Conservation (phyloP, 2,888 invertebrate species). For the Sphaeridia pumilis region DNA sequence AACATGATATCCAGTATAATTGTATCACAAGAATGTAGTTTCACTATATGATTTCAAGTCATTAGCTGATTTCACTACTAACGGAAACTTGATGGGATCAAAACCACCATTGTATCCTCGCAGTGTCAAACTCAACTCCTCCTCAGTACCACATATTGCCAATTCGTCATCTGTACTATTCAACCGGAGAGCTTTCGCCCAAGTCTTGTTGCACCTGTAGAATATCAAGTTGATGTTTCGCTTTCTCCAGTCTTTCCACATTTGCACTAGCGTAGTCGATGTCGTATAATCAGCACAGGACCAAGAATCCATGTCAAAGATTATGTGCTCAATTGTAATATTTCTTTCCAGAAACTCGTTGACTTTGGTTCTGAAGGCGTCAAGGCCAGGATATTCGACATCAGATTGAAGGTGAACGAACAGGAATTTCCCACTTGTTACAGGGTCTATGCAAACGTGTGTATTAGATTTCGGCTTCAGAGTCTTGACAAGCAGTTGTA, state of each 20-base stretch:
- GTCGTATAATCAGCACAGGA: slow-evolving; percentile 16
- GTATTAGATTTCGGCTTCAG: slow-evolving; percentile 53
- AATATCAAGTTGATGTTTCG: background rate
- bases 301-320: slow-evolving; percentile 18
- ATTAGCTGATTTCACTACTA: too few relatives aligned
- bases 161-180: too few relatives aligned
- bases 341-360: slow-evolving; percentile 21
- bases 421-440: slow-evolving; percentile 15
- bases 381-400: slow-evolving; percentile 21
- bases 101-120: too few relatives aligned
- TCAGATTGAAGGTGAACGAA: slow-evolving; percentile 16
- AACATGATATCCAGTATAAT: too few relatives aligned
- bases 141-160: too few relatives aligned
- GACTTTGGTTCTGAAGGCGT: slow-evolving; percentile 17
- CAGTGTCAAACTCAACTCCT: too few relatives aligned
- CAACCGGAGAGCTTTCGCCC: background rate
- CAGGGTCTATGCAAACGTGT: slow-evolving; percentile 37
- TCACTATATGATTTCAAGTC: too few relatives aligned
- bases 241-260: background rate
- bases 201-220: background rate
- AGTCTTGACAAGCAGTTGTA: slow-evolving; percentile 51
- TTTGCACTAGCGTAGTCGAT: slow-evolving; percentile 9
- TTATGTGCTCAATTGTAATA: slow-evolving; percentile 12
- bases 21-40: too few relatives aligned
- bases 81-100: too few relatives aligned